Percentiles rank a stretch among this genome's conserved stretches.
Conservation (phyloP, 2,113 vertebrate genomes). For the Ictalurus punctatus region DNA sequence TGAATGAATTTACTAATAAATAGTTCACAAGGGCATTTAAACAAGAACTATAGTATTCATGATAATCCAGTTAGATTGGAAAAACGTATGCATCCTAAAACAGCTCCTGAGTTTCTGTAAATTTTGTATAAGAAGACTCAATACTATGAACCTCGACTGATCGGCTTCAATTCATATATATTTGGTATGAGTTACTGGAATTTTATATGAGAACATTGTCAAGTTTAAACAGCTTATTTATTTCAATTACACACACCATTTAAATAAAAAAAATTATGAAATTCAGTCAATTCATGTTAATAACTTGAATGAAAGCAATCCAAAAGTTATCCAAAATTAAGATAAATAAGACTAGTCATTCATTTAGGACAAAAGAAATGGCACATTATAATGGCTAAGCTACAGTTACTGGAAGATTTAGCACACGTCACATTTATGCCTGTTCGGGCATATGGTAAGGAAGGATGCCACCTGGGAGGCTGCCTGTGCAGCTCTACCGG, state of each 20-base stretch:
- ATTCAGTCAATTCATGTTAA: background rate
- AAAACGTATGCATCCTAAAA: background rate
- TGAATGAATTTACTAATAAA: background rate
- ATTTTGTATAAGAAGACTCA: background rate
- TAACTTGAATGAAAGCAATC: background rate
- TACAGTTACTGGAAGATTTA: background rate
- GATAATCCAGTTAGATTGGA: background rate
- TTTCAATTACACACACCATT: background rate
- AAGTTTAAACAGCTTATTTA: background rate
- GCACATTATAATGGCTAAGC: background rate
- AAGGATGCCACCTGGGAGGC: too few relatives aligned
- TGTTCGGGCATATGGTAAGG: too few relatives aligned
- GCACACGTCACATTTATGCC: too few relatives aligned
- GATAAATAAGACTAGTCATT: background rate
- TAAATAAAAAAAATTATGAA: background rate
- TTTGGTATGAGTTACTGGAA: background rate
- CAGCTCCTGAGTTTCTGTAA: background rate
- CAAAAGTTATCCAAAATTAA: background rate
- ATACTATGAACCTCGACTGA: background rate
- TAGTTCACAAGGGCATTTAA: background rate
- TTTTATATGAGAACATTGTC: background rate
- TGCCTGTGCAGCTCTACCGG: too few relatives aligned
- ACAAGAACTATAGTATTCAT: conserved; percentile 18
- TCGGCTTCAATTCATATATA: background rate
- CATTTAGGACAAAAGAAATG: background rate